Base-by-base conservation (phyloP, 2,888 invertebrate species). In the Emesis furor region DNA sequence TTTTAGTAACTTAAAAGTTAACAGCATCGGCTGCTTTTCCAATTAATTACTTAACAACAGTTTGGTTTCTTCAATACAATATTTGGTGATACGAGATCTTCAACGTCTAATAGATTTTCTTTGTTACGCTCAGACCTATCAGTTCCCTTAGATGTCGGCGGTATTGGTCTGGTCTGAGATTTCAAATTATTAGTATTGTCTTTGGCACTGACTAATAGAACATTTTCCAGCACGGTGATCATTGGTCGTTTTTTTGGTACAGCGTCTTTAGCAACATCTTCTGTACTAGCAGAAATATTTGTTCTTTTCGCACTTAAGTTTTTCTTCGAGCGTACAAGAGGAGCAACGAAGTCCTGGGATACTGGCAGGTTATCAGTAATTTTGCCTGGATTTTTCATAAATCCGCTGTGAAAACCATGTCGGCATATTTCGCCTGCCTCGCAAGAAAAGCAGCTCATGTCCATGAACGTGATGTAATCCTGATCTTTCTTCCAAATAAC, bases 121-220 rank as follows among this genome's bases (percentile, higher is more conserved):
- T n/a, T 55, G 55, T 55, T 55, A 55, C n/a, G 17, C 17, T 55
- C n/a, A 55, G 55, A 55, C 55, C 55, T n/a, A n/a, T n/a, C 4
- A 55, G 55, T n/a, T 55, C 55, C n/a, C 55, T 55, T 55, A 55
- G n/a, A 3, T n/a, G 55, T 55, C 55, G n/a, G n/a, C n/a, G 55
- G 55, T 55, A 55, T 55, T 55, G 55, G 55, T 55, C n/a, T 55
- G 55, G n/a, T n/a, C n/a, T 55, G 55, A 55, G n/a, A 55, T 14
- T 55, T 55, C n/a, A 55, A 55, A 55, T 55, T 55, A 55, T n/a
- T 55, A n/a, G 55, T 55, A 55, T 55, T 55, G 5, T 55, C n/a
- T 55, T 55, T 8, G n/a, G 55, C 55, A 55, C 55, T 55, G 3
- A 55, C 55, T 55, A 55, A 55, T 55, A 55, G n/a, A 55, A 55